These are phyloP conservation scores for Falco punctatus DNA, from an alignment of 2,113 vertebrate genomes.

Conservation along the genomic window DNA sequence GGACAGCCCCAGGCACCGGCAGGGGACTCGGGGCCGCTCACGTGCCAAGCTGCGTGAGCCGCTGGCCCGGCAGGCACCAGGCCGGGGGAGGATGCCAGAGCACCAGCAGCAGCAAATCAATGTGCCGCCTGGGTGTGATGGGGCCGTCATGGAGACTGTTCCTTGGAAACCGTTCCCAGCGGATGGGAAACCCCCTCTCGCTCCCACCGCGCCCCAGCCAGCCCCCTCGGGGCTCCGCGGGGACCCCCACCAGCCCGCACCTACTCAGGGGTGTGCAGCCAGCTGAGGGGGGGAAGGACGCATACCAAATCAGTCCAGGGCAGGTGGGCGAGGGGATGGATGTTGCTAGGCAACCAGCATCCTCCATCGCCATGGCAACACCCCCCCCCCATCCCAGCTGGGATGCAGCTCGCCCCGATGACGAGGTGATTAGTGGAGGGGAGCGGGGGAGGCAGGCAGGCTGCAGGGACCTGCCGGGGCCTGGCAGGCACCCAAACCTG, in stretches of 20 bases:
- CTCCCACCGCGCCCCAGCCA: conserved; percentile 13
- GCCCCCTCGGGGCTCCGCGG: neutral
- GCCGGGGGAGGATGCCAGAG: conserved; percentile 5
- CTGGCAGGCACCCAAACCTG: conserved; percentile 54
- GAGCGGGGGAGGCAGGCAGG: conserved; percentile 57
- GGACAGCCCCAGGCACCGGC: neutral
- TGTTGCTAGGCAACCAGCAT: conserved; percentile 74
- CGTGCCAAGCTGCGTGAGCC: conserved; percentile 8
- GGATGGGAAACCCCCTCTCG: conserved; percentile 60
- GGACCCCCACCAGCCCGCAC: conserved; percentile 13
- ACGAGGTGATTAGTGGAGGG: conserved; percentile 64
- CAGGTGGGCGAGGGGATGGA: conserved; percentile 57
- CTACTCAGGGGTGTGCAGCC: neutral
- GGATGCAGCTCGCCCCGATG: conserved; percentile 57
- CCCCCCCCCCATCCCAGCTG: conserved; percentile 60
- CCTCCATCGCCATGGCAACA: conserved; percentile 72
- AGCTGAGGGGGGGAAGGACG: neutral
- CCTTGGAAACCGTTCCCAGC: conserved; percentile 72
- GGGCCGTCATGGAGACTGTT: conserved; percentile 77
- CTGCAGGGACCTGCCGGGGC: conserved; percentile 14
- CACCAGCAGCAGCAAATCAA: conserved; percentile 70
- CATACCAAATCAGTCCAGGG: conserved; percentile 40
- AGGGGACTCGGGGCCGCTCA: neutral
- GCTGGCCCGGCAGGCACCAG: conserved; percentile 21
- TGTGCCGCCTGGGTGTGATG: conserved; percentile 60